Evolutionary conservation across 1,140 invertebrate species (phyloP), one percentile per base, ranked within the genome.

Genomic region (Metopolophium dirhodum): DNA sequence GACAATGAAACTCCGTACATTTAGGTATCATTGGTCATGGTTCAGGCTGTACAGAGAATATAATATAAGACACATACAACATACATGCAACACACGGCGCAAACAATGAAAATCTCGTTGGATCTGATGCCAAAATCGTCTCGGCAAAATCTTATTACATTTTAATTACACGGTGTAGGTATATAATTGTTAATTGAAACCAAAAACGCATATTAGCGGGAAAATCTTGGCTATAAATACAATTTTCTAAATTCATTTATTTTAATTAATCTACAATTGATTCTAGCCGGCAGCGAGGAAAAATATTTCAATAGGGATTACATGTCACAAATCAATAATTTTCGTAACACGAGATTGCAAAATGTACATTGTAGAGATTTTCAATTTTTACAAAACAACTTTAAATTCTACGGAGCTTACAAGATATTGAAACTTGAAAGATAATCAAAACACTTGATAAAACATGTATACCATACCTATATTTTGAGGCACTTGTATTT

Each of bases 1-100:
- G 68, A 93, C 82, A 93, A 93, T 93, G 77, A 77, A 49, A 85
- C 47, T 51, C 37, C 1, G 35, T 45, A 57, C 37, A 93, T 77
- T 77, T n/a, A 77, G 61, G 14, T 77, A n/a, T 11, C n/a, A 77
- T 93, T 93, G 91, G 91, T 93, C 91, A 93, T 93, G 77, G 68
- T 93, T 85, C 68, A 93, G 47, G 41, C 26, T 93, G 86, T 86
- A n/a, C 22, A 57, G 49, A 23, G 51, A 91, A 77, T 41, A 82
- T 47, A 91, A 49, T 47, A 91, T 14, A 41, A 54, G 11, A 93
- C 11, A 83, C 20, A 83, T 37, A 51, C 47, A 49, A 83, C 41
- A 85, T 82, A n/a, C 26, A 93, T 22, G 77, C 61, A 68, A 68
- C 23, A 93, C 49, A 45, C 26, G 41, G 20, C 23, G 23, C 20